Conservation (phyloP, 2,797 vertebrate genomes). For the Apodemus agrarius region DNA sequence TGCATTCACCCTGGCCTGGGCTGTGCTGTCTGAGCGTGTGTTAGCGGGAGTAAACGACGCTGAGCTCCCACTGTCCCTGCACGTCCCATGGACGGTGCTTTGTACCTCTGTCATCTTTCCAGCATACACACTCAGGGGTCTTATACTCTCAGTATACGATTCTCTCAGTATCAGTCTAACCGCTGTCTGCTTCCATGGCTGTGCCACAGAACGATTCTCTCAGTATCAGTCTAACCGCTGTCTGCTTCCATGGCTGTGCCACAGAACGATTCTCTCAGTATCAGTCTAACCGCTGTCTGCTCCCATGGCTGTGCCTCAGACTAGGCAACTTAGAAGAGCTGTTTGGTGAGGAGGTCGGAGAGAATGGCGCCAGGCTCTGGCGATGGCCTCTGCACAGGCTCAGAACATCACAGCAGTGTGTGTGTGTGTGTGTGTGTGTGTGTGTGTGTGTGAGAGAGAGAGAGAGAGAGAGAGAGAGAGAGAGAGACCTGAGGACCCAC, state of each 20-base stretch:
- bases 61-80: background rate
- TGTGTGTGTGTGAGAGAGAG: fast-evolving
- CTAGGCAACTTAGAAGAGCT: background rate
- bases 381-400: background rate
- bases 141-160: background rate
- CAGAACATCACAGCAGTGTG: background rate
- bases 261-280: background rate
- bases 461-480: too few species aligned
- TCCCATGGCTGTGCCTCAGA: background rate
- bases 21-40: background rate
- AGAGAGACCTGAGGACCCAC: background rate
- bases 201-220: too few species aligned
- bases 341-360: background rate
- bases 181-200: too few species aligned
- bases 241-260: background rate
- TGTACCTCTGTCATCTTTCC: background rate
- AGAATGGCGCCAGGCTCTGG: background rate
- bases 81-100: background rate
- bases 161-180: too few species aligned
- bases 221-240: background rate
- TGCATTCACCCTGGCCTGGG: background rate
- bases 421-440: fast-evolving
- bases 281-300: background rate
- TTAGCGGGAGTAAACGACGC: background rate
- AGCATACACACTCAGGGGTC: background rate